phyloP scores from a whole-genome alignment of 2,888 invertebrate species.

The Toxonevra muliebris region DNA sequence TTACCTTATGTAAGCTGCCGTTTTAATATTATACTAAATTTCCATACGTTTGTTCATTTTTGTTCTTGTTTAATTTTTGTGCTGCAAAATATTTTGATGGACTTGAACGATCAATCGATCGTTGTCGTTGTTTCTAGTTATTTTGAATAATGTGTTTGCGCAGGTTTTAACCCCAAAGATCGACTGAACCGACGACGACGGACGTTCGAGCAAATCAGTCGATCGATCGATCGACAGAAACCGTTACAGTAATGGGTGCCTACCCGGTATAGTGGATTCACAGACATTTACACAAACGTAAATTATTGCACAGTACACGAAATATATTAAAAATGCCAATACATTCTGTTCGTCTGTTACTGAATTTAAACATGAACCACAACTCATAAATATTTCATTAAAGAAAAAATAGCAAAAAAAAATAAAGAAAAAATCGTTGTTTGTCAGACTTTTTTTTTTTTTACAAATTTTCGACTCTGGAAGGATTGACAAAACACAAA shows the following conservation, averaged over 20 bases:
- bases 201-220: no score
- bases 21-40: not conserved
- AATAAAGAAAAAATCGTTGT: no score
- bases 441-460: no score
- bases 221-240: no score
- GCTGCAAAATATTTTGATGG: not conserved
- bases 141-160: slow-evolving; percentile 41
- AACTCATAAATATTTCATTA: slow-evolving; percentile 54
- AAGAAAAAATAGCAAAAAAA: not conserved
- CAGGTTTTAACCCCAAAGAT: slow-evolving; percentile 44
- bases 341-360: slow-evolving; percentile 24
- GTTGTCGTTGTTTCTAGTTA: not conserved
- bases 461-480: no score
- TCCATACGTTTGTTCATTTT: not conserved
- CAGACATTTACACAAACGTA: not conserved
- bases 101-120: slow-evolving; percentile 8
- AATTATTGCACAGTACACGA: not conserved
- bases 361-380: slow-evolving; percentile 51
- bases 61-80: not conserved
- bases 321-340: not conserved
- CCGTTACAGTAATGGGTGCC: not conserved
- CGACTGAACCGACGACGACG: not conserved
- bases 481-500: not conserved
- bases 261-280: not conserved
- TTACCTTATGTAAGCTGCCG: not conserved